These are phyloP conservation scores for Tuberolachnus salignus DNA, from an alignment of 2,888 invertebrate genomes.

Conservation along the genomic window DNA sequence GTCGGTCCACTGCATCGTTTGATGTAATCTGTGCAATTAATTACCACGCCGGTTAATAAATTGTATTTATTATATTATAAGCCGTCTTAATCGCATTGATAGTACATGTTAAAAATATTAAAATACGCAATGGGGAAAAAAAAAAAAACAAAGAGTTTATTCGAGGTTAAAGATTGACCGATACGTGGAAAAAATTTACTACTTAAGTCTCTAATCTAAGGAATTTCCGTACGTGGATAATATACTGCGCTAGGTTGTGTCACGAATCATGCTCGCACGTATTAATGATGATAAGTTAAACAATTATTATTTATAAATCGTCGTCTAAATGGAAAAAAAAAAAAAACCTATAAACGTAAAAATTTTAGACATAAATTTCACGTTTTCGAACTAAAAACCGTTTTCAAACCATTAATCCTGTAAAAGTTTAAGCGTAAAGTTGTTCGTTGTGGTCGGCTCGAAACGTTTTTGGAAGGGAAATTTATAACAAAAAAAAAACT, in stretches of 20 bases:
- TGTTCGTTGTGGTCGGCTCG: neutral
- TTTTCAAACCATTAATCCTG: neutral
- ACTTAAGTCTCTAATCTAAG: neutral
- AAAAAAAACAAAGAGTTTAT: neutral
- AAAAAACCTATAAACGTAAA: neutral
- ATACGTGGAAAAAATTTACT: neutral
- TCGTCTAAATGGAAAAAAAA: neutral
- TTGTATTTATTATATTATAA: conserved; percentile 9
- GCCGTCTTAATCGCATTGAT: neutral
- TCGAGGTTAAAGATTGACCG: neutral
- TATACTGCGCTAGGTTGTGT: neutral
- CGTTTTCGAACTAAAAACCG: neutral
- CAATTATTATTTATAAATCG: neutral
- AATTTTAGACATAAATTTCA: neutral
- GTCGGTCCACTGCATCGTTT: neutral
- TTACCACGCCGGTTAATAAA: too few species aligned
- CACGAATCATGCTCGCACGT: neutral
- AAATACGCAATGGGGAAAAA: neutral
- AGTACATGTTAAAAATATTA: neutral
- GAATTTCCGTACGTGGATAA: neutral
- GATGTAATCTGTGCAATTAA: neutral
- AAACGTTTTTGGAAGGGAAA: neutral
- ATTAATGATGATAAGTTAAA: neutral
- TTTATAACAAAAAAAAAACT: neutral
- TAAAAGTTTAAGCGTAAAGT: neutral